These are phyloP conservation scores for Tragelaphus scriptus DNA, from an alignment of 2,113 vertebrate genomes.

Conservation along the genomic window DNA sequence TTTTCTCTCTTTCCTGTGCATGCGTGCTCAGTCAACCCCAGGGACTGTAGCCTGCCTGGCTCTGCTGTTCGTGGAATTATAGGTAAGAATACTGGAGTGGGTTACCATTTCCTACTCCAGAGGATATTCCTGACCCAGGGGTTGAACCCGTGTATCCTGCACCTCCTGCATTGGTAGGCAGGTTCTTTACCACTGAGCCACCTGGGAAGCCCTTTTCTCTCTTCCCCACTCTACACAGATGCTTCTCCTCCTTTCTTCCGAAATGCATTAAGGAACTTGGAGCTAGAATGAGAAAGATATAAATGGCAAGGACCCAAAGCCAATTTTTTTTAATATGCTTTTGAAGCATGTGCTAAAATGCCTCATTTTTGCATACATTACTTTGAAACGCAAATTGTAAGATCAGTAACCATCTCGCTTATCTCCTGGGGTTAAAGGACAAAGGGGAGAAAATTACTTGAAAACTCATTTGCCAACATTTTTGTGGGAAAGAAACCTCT, in stretches of 20 bases:
- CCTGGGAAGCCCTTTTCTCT: neutral
- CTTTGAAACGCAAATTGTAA: constrained; percentile 75
- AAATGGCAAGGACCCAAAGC: constrained; percentile 26
- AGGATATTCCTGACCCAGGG: neutral
- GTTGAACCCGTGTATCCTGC: neutral
- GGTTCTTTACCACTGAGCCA: neutral
- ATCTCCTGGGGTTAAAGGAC: constrained; percentile 64
- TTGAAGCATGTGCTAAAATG: neutral
- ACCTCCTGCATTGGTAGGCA: neutral
- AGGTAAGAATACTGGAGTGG: neutral
- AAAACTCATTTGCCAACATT: constrained; percentile 35
- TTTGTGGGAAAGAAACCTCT: neutral
- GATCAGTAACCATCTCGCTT: neutral
- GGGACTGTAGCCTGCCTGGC: neutral
- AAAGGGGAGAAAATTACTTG: constrained; percentile 49
- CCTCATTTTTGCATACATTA: constrained; percentile 56
- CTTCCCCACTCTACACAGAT: neutral
- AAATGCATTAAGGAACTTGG: neutral
- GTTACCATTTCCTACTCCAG: neutral
- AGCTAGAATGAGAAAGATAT: constrained; percentile 24
- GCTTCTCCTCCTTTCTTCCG: neutral
- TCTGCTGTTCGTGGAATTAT: neutral
- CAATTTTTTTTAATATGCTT: constrained; percentile 60
- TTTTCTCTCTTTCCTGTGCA: neutral
- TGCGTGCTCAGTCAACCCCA: neutral